Evolutionary conservation across 2,797 vertebrate genomes (phyloP).

Genomic region (Scleropages formosus): DNA sequence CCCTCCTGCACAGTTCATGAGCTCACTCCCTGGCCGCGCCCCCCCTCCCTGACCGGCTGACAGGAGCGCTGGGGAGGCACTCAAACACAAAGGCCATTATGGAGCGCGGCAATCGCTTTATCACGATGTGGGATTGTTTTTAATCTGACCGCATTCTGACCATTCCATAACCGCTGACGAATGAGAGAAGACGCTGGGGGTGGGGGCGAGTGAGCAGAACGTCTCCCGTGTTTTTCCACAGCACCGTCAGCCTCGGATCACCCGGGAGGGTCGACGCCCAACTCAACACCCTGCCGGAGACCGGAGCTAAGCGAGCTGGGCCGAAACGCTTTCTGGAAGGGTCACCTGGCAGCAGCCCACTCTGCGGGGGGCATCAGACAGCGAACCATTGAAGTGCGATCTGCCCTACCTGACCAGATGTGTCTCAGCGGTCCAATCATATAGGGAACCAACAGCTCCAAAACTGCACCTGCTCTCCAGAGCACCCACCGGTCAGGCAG

Average conservation of each 20-base stretch:
- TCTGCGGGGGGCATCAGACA: too few species aligned
- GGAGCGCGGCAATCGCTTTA: background rate
- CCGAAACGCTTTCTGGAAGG: too few species aligned
- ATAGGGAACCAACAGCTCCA: too few species aligned
- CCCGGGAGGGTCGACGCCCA: background rate
- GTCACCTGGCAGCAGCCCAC: too few species aligned
- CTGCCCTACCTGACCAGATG: too few species aligned
- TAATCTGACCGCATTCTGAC: background rate
- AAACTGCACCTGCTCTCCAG: too few species aligned
- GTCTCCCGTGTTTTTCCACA: background rate
- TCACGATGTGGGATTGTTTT: constrained; percentile 15
- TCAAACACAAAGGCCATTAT: constrained; percentile 20
- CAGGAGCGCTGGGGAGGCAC: background rate
- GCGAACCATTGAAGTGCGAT: too few species aligned
- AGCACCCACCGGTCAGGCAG: too few species aligned
- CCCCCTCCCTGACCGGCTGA: background rate
- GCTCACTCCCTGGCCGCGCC: background rate
- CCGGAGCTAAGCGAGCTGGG: background rate
- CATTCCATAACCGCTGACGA: constrained; percentile 10
- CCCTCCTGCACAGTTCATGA: background rate
- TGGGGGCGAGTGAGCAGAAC: background rate
- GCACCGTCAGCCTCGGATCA: background rate
- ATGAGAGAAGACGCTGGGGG: background rate
- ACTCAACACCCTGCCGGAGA: background rate
- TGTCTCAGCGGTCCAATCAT: too few species aligned